phyloP scores from a whole-genome alignment of 2,888 invertebrate genomes.

The Hydraecia micacea region DNA sequence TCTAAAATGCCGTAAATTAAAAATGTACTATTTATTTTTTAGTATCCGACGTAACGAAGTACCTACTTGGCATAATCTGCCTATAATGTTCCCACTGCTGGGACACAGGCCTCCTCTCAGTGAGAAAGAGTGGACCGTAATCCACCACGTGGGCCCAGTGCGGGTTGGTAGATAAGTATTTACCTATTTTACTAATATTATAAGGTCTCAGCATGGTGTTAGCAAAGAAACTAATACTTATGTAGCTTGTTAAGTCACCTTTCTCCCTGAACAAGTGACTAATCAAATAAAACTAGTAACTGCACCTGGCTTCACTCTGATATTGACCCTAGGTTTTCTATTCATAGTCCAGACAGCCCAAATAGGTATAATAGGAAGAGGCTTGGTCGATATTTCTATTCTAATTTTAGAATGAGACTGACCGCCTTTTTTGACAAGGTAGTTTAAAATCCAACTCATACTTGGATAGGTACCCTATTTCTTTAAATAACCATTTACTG shows the following conservation, averaged over 20 bases:
- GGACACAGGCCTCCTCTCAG: not conserved
- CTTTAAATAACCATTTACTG: not conserved
- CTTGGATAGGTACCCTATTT: too few relatives aligned
- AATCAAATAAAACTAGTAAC: not conserved
- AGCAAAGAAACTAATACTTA: too few relatives aligned
- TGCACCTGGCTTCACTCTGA: too few relatives aligned
- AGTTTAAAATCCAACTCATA: not conserved
- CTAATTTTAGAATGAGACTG: slow-evolving; percentile 16
- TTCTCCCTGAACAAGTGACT: not conserved
- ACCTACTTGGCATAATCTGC: not conserved
- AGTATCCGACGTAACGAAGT: too few relatives aligned
- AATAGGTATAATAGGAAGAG: not conserved
- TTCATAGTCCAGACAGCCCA: slow-evolving; percentile 1
- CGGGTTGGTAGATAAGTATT: not conserved
- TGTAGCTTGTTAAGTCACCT: too few relatives aligned
- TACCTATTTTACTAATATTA: not conserved
- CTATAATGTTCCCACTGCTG: not conserved
- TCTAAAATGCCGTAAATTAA: not conserved
- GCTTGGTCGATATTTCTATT: slow-evolving; percentile 15
- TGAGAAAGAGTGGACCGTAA: not conserved
- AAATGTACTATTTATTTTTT: too few relatives aligned
- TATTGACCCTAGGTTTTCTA: not conserved
- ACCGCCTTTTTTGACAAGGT: not conserved
- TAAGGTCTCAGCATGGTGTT: too few relatives aligned
- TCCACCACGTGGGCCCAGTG: not conserved